Percentiles rank a stretch among this genome's conserved stretches.
Evolutionary conservation across 2,797 vertebrate species (phyloP).

Genomic region (Hyperoplus immaculatus): DNA sequence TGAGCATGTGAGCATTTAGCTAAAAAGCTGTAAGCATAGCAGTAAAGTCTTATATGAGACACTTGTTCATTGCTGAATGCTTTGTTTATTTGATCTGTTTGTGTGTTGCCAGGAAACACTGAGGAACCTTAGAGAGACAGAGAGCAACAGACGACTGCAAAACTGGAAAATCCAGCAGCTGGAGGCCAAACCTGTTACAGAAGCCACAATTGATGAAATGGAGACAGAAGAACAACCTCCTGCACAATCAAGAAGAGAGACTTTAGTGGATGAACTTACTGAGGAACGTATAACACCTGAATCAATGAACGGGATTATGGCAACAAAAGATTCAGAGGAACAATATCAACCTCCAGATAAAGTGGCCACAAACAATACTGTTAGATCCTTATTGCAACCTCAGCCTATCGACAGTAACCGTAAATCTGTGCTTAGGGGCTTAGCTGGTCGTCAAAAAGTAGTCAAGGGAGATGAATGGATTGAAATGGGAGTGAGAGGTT

Average conservation of each 20-base stretch:
- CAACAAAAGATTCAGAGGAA: constrained; percentile 17
- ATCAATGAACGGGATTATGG: constrained; percentile 48
- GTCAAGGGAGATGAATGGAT: constrained; percentile 47
- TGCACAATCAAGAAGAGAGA: constrained; percentile 11
- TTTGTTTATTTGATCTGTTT: background rate
- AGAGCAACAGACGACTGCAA: constrained; percentile 60
- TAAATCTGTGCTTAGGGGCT: constrained; percentile 1
- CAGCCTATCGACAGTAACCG: background rate
- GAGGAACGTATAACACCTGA: constrained; percentile 23
- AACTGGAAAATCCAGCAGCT: constrained; percentile 49
- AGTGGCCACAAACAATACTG: background rate
- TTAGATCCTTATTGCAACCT: background rate
- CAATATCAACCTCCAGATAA: constrained; percentile 24
- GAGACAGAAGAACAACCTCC: constrained; percentile 40
- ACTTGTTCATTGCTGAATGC: background rate
- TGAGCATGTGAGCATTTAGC: constrained; percentile 5
- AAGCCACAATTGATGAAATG: constrained; percentile 22
- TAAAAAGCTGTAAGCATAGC: background rate
- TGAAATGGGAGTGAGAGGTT: constrained; percentile 55
- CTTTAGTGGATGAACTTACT: constrained; percentile 38
- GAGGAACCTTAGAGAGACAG: constrained; percentile 65
- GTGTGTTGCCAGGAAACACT: constrained; percentile 74
- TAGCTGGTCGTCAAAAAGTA: background rate
- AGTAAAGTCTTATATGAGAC: background rate
- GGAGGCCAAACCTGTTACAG: constrained; percentile 36